These are phyloP conservation scores for Prolemur simus DNA, from an alignment of 2,113 vertebrate species.

Conservation along the genomic window DNA sequence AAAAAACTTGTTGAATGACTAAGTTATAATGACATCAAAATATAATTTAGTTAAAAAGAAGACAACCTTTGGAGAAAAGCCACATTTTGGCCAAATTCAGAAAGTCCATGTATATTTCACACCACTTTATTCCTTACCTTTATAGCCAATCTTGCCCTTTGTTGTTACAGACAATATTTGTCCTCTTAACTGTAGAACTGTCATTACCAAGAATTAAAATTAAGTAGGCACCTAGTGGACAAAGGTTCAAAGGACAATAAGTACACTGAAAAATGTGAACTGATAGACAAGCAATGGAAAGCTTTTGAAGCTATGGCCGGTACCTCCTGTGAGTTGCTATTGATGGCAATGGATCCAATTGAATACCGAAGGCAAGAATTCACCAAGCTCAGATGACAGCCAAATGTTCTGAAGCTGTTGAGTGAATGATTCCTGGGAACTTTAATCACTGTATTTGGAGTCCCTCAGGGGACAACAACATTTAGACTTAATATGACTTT, in stretches of 20 bases:
- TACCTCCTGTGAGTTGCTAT: neutral
- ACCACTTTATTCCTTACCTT: neutral
- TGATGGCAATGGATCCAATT: neutral
- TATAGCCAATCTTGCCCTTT: neutral
- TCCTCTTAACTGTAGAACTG: neutral
- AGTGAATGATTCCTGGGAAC: neutral
- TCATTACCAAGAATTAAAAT: neutral
- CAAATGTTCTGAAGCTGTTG: neutral
- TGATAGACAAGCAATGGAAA: neutral
- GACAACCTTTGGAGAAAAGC: neutral
- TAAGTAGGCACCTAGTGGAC: neutral
- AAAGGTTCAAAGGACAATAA: neutral
- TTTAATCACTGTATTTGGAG: neutral
- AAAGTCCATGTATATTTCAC: neutral
- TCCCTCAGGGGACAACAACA: neutral
- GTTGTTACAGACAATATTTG: neutral
- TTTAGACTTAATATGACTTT: conserved; percentile 11
- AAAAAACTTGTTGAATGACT: neutral
- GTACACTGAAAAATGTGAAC: neutral
- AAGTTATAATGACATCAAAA: neutral
- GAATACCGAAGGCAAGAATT: neutral
- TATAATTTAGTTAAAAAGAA: neutral
- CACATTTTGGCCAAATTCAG: neutral
- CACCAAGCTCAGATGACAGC: neutral
- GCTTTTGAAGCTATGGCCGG: too few relatives aligned